Base-by-base conservation (phyloP, 1,140 invertebrate genomes). In the Bombus picipes region DNA sequence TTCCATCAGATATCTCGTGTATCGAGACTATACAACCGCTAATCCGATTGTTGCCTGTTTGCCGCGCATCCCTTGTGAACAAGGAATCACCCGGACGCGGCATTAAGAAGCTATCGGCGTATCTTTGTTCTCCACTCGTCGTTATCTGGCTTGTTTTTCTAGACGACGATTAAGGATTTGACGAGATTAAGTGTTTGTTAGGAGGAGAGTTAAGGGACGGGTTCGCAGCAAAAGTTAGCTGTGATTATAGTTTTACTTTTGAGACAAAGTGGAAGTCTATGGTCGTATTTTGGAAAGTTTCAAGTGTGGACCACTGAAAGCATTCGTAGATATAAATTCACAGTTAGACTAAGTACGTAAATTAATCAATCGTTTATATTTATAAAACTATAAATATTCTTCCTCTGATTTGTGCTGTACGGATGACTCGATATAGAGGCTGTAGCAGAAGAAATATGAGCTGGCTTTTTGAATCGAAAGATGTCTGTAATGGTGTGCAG, bases 11-110 rank as follows among this genome's bases (percentile, higher is more conserved):
- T 77, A 77, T 77, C 75, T 65, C 75, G 13, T 62, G 66, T 72
- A 72, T 84, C 75, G 53, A 43, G 76, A 22, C 39, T 79, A 62
- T 28, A 34, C 83, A 62, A 53, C 53, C 53, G 76, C 70, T 80
- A 80, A 85, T 80, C 83, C 76, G 83, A 85, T 85, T 85, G 76
- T 80, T 80, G 41, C 37, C 82, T 22, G n/a, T 32, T 71, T 78
- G 75, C 70, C 76, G 68, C 68, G 76, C 18, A 80, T 65, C 83
- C 76, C 53, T 57, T 28, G 76, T 59, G 68, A 71, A 72, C 83
- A 43, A 6, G 39, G 28, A 39, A 78, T 70, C 39, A n/a, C 13
- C 78, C 5, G 53, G 25, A 41, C 34, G 37, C 34, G 41, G 79
- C 28, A 81, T 81, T 72, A 81, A 59, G 37, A 28, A 41, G 47